Base-by-base conservation (phyloP, 2,888 invertebrate genomes). In the Salticus scenicus region DNA sequence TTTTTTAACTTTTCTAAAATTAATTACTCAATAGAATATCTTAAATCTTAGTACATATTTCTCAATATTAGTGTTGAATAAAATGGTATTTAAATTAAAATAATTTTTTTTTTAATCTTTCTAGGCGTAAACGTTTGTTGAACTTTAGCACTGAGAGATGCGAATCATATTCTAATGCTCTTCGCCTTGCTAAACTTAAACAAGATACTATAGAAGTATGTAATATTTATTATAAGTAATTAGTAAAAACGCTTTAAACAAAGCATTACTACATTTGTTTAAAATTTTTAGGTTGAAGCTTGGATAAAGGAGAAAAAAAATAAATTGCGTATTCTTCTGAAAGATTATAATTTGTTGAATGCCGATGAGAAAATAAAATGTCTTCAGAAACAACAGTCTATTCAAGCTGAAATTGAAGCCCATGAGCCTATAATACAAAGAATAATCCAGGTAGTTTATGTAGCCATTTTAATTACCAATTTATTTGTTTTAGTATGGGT, bases 351-450 rank as follows among this genome's bases (percentile, higher is more conserved):
- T 4, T 94, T 95, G 0, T 95, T 94, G 90, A 93, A 92, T 88
- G 92, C 99, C 2, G 97, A 98, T 90, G 98, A 97, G 90, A 99
- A 99, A 92, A 97, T 99, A 89, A 97, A 97, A 92, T 96, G 96
- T 90, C 92, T 98, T 42, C 97, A 98, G 90, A 97, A 97, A 91
- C 97, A 98, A 91, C 97, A 98, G 91, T 97, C 98, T 0, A 96
- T 98, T 92, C 96, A 97, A 89, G 97, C 97, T 0, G 98, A 98
- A 91, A 93, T 98, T 64, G 94, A 95, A 0, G 97, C 97, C 0
- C 96, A 98, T 92, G 94, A 95, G 89, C 94, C 95, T 24, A 93
- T 96, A 77, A 95, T 99, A 80, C 57, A 57, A 12, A 20, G 57
- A 57, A 57, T 57, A 24, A 57, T 94, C 27, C 63, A 86, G 51